A percentile compares a stretch with the other conserved stretches of the same genome.
These are phyloP conservation scores for Taphrorychus bicolor DNA, from an alignment of 2,888 invertebrate species.

Conservation along the genomic window DNA sequence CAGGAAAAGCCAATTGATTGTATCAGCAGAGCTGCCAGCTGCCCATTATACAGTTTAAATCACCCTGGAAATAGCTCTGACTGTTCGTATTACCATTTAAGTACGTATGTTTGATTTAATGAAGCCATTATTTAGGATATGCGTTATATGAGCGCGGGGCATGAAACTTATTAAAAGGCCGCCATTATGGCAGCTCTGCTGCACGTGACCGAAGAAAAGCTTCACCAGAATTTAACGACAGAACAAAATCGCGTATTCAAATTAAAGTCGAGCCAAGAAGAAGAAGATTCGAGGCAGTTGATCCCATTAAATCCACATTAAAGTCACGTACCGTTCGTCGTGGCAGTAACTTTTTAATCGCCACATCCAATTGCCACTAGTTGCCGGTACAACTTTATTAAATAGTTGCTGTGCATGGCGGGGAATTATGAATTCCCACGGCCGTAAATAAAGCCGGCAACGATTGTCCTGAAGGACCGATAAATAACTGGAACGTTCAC, in stretches of 20 bases:
- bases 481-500: slow-evolving; percentile 22
- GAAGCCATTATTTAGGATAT: background rate
- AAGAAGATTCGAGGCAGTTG: background rate
- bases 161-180: background rate
- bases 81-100: background rate
- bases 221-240: background rate
- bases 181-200: too few relatives aligned
- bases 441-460: slow-evolving; percentile 44
- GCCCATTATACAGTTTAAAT: slow-evolving; percentile 4
- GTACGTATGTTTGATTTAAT: background rate
- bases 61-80: background rate
- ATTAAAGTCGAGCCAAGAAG: background rate
- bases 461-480: slow-evolving; percentile 19
- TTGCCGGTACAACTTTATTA: slow-evolving; percentile 48
- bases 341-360: slow-evolving; percentile 49
- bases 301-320: slow-evolving; percentile 43
- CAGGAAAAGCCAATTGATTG: slow-evolving; percentile 55
- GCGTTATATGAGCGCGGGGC: background rate
- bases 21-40: slow-evolving; percentile 45
- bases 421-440: slow-evolving; percentile 45
- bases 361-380: slow-evolving; percentile 49
- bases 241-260: slow-evolving; percentile 1
- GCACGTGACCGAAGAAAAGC: too few relatives aligned
- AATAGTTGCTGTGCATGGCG: slow-evolving; percentile 44
- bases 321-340: slow-evolving; percentile 45